A percentile compares a stretch with the other conserved stretches of the same genome.
These are phyloP conservation scores for Aleadryas rufinucha DNA, from an alignment of 2,113 vertebrate species.

Conservation along the genomic window DNA sequence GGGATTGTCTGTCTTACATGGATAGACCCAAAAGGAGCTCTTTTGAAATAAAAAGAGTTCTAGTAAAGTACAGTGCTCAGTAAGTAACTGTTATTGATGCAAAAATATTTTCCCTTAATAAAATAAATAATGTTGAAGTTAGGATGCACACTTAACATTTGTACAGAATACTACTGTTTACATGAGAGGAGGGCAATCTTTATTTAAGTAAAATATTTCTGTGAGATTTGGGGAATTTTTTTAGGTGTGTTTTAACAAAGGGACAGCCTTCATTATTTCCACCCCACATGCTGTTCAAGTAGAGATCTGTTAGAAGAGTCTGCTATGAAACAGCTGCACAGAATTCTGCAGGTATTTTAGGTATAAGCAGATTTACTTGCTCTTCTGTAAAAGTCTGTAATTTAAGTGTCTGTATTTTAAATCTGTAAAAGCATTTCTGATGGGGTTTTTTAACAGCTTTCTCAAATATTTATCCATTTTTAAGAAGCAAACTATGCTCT, in stretches of 20 bases:
- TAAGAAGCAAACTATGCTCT: neutral
- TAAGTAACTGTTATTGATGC: neutral
- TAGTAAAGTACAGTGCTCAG: neutral
- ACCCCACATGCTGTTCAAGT: neutral
- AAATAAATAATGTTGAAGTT: neutral
- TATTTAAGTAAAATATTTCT: neutral
- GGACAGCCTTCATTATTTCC: neutral
- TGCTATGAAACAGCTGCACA: neutral
- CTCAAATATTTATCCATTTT: neutral
- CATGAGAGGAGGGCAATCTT: neutral
- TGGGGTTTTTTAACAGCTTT: neutral
- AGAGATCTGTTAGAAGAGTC: neutral
- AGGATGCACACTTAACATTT: neutral
- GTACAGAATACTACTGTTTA: neutral
- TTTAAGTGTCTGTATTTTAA: neutral
- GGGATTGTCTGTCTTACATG: neutral
- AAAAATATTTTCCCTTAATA: neutral
- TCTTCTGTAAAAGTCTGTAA: neutral
- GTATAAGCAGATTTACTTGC: neutral
- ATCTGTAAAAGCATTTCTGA: neutral
- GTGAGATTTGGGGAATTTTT: neutral
- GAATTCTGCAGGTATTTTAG: neutral
- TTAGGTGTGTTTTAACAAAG: neutral
- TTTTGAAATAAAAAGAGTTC: neutral
- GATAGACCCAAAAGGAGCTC: neutral